Conservation (phyloP, 2,888 invertebrate genomes). For the Phoenoteleia sp. region DNA sequence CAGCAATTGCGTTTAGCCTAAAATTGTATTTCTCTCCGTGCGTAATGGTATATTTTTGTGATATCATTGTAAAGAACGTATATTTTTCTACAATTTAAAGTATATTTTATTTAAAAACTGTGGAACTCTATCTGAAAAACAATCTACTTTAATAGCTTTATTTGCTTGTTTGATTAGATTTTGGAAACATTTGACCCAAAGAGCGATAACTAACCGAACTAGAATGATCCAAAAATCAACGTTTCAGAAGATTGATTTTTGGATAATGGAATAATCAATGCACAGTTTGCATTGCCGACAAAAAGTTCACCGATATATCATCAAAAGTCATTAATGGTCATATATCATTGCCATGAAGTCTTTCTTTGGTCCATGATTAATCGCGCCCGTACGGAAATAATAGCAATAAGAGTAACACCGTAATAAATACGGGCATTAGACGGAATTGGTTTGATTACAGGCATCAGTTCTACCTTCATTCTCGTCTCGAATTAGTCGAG, state of each 20-base stretch:
- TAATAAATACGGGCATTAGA: slow-evolving; percentile 44
- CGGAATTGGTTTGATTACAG: slow-evolving; percentile 85
- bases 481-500: slow-evolving; percentile 92
- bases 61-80: too few species aligned
- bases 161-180: too few species aligned
- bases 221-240: neutral
- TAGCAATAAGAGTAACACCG: slow-evolving; percentile 20
- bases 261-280: neutral
- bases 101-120: too few species aligned
- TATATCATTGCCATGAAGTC: slow-evolving; percentile 32
- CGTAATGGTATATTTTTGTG: too few species aligned
- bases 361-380: slow-evolving; percentile 37
- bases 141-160: too few species aligned
- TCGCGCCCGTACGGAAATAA: slow-evolving; percentile 17
- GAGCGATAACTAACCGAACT: neutral
- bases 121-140: too few species aligned
- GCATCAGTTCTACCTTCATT: slow-evolving; percentile 95
- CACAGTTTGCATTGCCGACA: slow-evolving; percentile 12
- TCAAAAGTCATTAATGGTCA: slow-evolving; percentile 53
- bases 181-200: too few species aligned
- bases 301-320: slow-evolving; percentile 34
- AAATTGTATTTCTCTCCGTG: too few species aligned
- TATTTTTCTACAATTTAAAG: too few species aligned
- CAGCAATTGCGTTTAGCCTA: too few species aligned
- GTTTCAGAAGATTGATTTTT: neutral